These are phyloP conservation scores for Elegia similella DNA, from an alignment of 2,888 invertebrate species.

Conservation along the genomic window DNA sequence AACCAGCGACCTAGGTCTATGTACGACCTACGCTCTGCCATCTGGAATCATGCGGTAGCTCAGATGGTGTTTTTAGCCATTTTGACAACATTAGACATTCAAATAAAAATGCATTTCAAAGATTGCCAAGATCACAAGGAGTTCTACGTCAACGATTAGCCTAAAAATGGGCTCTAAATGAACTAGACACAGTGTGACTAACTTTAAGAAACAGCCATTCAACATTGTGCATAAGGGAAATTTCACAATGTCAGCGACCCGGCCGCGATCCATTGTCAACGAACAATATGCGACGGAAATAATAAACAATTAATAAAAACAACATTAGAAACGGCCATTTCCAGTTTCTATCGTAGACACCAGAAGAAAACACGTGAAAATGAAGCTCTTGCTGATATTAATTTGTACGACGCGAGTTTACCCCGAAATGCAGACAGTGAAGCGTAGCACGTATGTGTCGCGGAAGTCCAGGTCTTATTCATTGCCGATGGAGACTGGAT, in stretches of 20 bases:
- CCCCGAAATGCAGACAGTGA: conserved; percentile 38
- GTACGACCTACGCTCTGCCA: too few relatives aligned
- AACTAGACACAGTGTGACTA: conserved; percentile 21
- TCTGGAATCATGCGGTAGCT: too few relatives aligned
- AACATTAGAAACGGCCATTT: conserved; percentile 46
- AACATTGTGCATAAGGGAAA: conserved; percentile 41
- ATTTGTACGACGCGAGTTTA: conserved; percentile 44
- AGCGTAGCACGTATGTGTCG: conserved; percentile 41
- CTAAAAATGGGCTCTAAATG: not conserved
- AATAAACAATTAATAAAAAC: conserved; percentile 66
- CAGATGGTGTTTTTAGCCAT: too few relatives aligned
- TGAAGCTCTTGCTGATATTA: conserved; percentile 45
- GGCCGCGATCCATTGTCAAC: conserved; percentile 49
- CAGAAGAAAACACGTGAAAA: conserved; percentile 45
- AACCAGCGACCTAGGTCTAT: too few relatives aligned
- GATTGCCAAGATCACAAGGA: not conserved
- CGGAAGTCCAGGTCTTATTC: conserved; percentile 43
- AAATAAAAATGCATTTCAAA: not conserved
- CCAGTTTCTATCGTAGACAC: conserved; percentile 46
- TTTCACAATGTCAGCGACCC: conserved; percentile 54
- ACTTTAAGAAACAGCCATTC: conserved; percentile 20
- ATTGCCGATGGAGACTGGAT: conserved; percentile 38
- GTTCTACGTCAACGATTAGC: not conserved
- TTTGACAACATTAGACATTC: too few relatives aligned
- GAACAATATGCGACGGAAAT: conserved; percentile 55